Base-by-base conservation (phyloP, 2,113 vertebrate species). In the Sorex araneus region DNA sequence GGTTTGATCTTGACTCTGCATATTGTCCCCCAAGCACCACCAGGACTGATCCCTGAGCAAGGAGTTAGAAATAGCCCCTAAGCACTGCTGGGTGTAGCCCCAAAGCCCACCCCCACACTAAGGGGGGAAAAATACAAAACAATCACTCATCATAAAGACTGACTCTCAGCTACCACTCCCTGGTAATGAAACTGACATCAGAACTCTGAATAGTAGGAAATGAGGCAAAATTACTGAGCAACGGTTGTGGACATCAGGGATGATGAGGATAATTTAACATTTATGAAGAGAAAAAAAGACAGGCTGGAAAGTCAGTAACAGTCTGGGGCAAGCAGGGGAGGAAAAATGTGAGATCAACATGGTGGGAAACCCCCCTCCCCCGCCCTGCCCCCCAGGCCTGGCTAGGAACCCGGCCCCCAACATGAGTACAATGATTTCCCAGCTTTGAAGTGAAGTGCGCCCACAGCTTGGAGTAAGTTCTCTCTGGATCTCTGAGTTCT, bases 401-500 rank as follows among this genome's bases (percentile, higher is more conserved):
- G 25, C 43, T 32, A 63, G 40, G 23, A 87, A 40, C 32, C 6
- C 32, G 30, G 36, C 23, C 32, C 81, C 54, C 79, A 69, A n/a
- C 36, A 36, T 81, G 2, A 78, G 71, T n/a, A 30, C 28, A 23
- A 64, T 83, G 57, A 92, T 84, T 90, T 81, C 45, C 74, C 36
- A 81, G 74, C 69, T 64, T 70, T 40, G 40, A 40, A 66, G 30
- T 40, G 40, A 40, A 66, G 30, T 77, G 36, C 54, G 43, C 36
- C 64, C 0, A 0, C 36, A 57, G 78, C 76, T 87, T 83, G 73
- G 75, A 84, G 32, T 18, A 21, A 84, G 27, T 60, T 25, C 66
- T 90, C 64, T 81, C 30, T 32, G 82, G 45, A 21, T 90, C 70
- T 93, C 78, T 84, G 67, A 90, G 64, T 45, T 92, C 54, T 78